phyloP scores from a whole-genome alignment of 2,113 vertebrate species.

The Sula dactylatra region DNA sequence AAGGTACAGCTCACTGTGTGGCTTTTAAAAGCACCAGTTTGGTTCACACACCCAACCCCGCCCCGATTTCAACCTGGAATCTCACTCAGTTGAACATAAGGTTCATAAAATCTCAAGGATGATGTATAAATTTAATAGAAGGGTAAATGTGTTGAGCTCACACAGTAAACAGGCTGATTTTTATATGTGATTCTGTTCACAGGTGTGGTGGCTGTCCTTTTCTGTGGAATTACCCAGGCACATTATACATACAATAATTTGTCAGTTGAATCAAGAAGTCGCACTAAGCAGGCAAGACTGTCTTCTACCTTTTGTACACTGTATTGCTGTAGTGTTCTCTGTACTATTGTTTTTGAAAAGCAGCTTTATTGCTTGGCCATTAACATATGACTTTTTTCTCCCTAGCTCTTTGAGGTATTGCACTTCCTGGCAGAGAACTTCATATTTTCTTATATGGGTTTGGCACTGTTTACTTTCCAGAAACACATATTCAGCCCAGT shows the following conservation, averaged over 20 bases:
- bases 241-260: constrained; percentile 96
- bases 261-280: constrained; percentile 89
- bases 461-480: constrained; percentile 97
- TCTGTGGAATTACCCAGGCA: constrained; percentile 95
- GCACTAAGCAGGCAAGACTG: constrained; percentile 88
- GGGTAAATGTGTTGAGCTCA: neutral
- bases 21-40: neutral
- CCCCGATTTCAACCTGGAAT: neutral
- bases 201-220: constrained; percentile 95
- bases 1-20: neutral
- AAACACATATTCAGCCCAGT: constrained; percentile 94
- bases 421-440: constrained; percentile 98
- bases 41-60: neutral
- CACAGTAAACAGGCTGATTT: neutral
- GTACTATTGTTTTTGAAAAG: neutral
- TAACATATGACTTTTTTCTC: neutral
- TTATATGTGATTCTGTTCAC: neutral
- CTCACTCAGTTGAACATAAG: neutral
- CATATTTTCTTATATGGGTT: constrained; percentile 98
- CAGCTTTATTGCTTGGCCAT: neutral
- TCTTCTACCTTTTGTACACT: neutral
- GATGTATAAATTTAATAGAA: neutral
- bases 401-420: constrained; percentile 92
- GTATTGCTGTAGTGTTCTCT: neutral
- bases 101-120: neutral